phyloP scores from a whole-genome alignment of 2,797 vertebrate species.

The Pseudochaenichthys georgianus region DNA sequence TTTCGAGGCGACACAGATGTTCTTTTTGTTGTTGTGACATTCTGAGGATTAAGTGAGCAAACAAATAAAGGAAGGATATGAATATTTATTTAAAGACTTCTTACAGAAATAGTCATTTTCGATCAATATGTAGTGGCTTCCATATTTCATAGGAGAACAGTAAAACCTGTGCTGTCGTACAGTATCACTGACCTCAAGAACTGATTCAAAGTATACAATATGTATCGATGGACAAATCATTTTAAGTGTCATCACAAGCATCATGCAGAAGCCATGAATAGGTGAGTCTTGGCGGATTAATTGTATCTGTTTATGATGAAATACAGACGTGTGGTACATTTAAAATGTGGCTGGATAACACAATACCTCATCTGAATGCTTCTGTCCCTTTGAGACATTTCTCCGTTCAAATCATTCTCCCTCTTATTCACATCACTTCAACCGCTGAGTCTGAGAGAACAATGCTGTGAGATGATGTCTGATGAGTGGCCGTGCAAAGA shows the following conservation, averaged over 20 bases:
- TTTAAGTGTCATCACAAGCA: slow-evolving; percentile 50
- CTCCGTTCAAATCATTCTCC: slow-evolving; percentile 17
- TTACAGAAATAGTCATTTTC: slow-evolving; percentile 77
- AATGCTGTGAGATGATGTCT: slow-evolving; percentile 41
- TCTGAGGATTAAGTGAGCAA: background rate
- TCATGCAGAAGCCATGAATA: slow-evolving; percentile 59
- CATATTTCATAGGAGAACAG: slow-evolving; percentile 58
- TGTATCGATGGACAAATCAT: slow-evolving; percentile 40
- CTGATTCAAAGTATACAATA: slow-evolving; percentile 31
- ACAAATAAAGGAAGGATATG: slow-evolving; percentile 52
- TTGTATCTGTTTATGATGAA: slow-evolving; percentile 17
- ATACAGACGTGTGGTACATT: slow-evolving; percentile 12
- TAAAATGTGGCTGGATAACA: slow-evolving; percentile 20
- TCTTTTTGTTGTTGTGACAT: background rate
- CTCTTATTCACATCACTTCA: slow-evolving; percentile 46
- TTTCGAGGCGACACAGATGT: background rate
- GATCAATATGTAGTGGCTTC: slow-evolving; percentile 62
- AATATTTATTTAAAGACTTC: slow-evolving; percentile 81
- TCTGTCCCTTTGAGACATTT: slow-evolving; percentile 23
- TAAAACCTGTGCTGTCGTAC: slow-evolving; percentile 70
- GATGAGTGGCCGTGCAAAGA: slow-evolving; percentile 45
- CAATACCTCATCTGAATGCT: slow-evolving; percentile 15
- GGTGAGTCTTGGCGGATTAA: slow-evolving; percentile 1
- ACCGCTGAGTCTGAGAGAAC: slow-evolving; percentile 47
- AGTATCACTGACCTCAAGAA: slow-evolving; percentile 26